These are phyloP conservation scores for Stenopsyche tienmushanensis DNA, from an alignment of 1,140 invertebrate genomes.

Conservation along the genomic window DNA sequence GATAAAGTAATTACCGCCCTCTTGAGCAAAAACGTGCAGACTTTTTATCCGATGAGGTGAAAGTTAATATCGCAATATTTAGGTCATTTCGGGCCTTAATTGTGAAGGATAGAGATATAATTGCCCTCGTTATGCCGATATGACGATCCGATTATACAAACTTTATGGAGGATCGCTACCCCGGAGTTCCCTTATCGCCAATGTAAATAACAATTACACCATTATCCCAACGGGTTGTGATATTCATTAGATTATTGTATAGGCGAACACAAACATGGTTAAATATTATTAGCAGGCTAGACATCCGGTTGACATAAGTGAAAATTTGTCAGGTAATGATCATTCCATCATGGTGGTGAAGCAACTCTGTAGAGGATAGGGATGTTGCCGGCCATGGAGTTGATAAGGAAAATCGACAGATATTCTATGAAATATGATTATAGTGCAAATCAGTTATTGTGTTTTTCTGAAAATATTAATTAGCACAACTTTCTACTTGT, in stretches of 20 bases:
- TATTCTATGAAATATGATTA: too few relatives aligned
- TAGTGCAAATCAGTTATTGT: too few relatives aligned
- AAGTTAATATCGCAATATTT: not conserved
- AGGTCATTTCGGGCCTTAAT: not conserved
- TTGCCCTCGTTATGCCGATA: slow-evolving; percentile 6
- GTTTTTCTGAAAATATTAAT: too few relatives aligned
- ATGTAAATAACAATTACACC: slow-evolving; percentile 10
- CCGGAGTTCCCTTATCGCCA: not conserved
- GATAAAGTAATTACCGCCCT: too few relatives aligned
- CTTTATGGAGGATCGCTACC: not conserved
- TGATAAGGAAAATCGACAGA: too few relatives aligned
- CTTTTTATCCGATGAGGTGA: not conserved
- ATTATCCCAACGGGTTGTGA: slow-evolving; percentile 3
- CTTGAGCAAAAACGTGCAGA: not conserved
- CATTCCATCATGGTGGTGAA: too few relatives aligned
- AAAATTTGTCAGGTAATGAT: too few relatives aligned
- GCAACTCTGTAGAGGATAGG: too few relatives aligned
- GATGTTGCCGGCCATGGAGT: too few relatives aligned
- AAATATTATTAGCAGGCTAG: too few relatives aligned
- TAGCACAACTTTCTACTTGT: too few relatives aligned
- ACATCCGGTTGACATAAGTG: too few relatives aligned
- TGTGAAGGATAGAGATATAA: slow-evolving; percentile 1
- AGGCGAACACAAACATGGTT: slow-evolving; percentile 1
- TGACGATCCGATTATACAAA: slow-evolving; percentile 1
- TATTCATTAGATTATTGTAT: slow-evolving; percentile 9